Conservation (phyloP, 23 tunicate species). For the Pegea sp. region DNA sequence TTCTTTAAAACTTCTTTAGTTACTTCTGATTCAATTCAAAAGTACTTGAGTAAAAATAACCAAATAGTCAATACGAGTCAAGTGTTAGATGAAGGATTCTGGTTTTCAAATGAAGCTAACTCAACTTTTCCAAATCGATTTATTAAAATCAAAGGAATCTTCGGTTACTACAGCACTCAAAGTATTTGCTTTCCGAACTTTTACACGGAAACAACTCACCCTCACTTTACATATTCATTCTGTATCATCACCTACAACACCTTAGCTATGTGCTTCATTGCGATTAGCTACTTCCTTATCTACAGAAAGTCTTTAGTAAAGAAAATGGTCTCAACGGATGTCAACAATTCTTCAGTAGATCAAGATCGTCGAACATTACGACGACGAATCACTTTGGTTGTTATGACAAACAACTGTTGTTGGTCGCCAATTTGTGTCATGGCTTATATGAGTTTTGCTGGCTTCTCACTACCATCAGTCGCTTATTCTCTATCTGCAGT, state of each 20-base stretch:
- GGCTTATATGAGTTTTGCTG: background rate
- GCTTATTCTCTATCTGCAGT: background rate
- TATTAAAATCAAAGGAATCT: slow-evolving; percentile 1
- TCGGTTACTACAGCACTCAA: slow-evolving; percentile 22
- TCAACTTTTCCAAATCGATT: slow-evolving; percentile 1
- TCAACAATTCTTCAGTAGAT: background rate
- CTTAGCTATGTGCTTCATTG: slow-evolving; percentile 8
- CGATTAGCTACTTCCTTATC: slow-evolving; percentile 4
- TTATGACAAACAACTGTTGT: background rate
- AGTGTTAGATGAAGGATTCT: too few species aligned
- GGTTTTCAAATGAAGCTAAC: too few species aligned
- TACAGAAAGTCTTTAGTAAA: background rate
- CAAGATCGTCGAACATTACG: background rate
- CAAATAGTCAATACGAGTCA: background rate
- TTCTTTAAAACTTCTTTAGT: slow-evolving; percentile 15
- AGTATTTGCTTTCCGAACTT: slow-evolving; percentile 25
- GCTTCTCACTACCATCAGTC: background rate
- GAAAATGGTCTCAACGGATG: background rate
- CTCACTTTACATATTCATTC: slow-evolving; percentile 1
- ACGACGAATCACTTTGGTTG: background rate
- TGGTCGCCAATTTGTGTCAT: background rate
- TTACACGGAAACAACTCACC: background rate
- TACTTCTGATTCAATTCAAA: slow-evolving; percentile 2
- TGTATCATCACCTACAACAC: slow-evolving; percentile 9
- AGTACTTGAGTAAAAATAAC: background rate